A percentile compares a stretch with the other conserved stretches of the same genome.
phyloP scores from a whole-genome alignment of 1,140 invertebrate species.

The Saccostrea cuccullata region DNA sequence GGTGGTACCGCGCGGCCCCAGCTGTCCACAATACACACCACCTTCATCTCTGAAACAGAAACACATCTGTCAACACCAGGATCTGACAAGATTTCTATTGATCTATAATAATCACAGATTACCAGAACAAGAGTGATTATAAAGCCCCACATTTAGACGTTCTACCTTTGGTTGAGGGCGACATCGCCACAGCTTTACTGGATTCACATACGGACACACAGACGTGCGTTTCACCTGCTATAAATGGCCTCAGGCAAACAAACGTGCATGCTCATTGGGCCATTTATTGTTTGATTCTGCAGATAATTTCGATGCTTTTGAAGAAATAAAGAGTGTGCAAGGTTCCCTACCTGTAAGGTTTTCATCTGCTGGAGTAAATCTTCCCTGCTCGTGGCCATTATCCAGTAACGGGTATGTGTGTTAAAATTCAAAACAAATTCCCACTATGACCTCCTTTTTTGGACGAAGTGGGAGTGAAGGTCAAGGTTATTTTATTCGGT shows the following conservation, averaged over 20 bases:
- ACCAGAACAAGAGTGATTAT: not conserved
- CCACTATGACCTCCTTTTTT: slow-evolving; percentile 30
- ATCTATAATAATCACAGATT: too few species aligned
- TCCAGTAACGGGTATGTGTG: not conserved
- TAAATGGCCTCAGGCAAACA: not conserved
- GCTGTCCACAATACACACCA: slow-evolving; percentile 89
- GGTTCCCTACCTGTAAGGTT: not conserved
- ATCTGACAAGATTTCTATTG: not conserved
- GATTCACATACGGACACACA: not conserved
- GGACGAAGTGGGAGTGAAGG: slow-evolving; percentile 11
- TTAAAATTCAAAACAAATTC: slow-evolving; percentile 31
- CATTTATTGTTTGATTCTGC: not conserved
- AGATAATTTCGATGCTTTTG: not conserved
- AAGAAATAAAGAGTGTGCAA: not conserved
- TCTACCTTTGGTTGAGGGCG: not conserved
- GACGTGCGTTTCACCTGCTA: not conserved
- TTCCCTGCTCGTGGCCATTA: not conserved
- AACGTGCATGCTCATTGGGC: slow-evolving; percentile 1
- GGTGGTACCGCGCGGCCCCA: slow-evolving; percentile 60
- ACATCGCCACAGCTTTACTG: not conserved
- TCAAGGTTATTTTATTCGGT: not conserved
- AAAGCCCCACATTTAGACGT: too few species aligned
- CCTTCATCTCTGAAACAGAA: slow-evolving; percentile 84
- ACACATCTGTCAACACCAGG: not conserved
- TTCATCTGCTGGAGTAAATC: not conserved